Conservation (phyloP, 1,140 invertebrate species). For the Vanessa atalanta region DNA sequence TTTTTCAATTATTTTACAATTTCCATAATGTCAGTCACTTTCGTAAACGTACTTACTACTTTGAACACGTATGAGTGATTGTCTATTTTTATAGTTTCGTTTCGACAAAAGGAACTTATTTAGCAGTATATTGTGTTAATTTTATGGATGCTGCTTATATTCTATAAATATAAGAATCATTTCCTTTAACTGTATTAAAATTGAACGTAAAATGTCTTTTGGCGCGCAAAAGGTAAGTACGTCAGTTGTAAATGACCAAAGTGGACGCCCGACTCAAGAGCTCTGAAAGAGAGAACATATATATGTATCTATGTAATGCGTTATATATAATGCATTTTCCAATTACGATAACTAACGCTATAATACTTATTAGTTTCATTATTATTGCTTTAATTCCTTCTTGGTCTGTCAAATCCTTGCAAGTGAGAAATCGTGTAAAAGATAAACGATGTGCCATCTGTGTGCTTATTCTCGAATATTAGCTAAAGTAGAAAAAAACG, state of each 20-base stretch:
- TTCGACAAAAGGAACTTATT: constrained; percentile 35
- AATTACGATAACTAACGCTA: constrained; percentile 53
- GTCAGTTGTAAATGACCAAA: constrained; percentile 32
- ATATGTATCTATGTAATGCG: constrained; percentile 4
- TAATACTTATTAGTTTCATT: constrained; percentile 58
- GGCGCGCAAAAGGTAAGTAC: constrained; percentile 65
- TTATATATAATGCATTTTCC: constrained; percentile 11
- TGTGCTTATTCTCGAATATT: constrained; percentile 70
- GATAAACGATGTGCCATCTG: constrained; percentile 70
- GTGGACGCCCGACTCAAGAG: constrained; percentile 11
- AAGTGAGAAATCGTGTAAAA: constrained; percentile 71
- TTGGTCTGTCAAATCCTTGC: constrained; percentile 75
- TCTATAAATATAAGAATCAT: constrained; percentile 35
- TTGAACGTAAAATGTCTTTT: constrained; percentile 68
- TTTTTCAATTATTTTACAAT: constrained; percentile 29
- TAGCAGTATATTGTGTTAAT: constrained; percentile 30
- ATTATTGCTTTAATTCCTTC: constrained; percentile 70
- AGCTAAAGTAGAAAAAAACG: constrained; percentile 70
- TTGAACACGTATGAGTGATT: constrained; percentile 32
- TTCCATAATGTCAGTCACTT: constrained; percentile 39
- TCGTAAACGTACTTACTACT: constrained; percentile 39
- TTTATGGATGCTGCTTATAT: constrained; percentile 34
- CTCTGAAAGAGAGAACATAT: constrained; percentile 10
- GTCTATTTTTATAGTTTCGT: constrained; percentile 12
- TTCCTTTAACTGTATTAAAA: constrained; percentile 32